phyloP scores from a whole-genome alignment of 2,888 invertebrate genomes.

The Zygogramma bicolorata region DNA sequence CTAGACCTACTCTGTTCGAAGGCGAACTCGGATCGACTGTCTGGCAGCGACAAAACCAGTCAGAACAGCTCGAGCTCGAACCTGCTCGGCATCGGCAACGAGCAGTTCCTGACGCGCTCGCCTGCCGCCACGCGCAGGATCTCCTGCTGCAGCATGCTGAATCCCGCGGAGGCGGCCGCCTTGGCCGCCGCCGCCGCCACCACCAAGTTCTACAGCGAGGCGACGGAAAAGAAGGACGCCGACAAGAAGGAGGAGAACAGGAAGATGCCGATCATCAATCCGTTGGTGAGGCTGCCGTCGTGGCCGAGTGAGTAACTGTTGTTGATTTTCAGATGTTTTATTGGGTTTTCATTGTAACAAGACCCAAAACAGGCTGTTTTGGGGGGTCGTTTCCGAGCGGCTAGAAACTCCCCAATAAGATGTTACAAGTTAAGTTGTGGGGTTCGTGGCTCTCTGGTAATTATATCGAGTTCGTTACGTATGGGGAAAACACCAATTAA shows the following conservation, averaged over 20 bases:
- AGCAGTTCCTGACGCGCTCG: slow-evolving; percentile 78
- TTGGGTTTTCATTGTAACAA: too few relatives aligned
- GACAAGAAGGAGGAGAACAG: slow-evolving; percentile 65
- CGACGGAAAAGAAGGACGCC: slow-evolving; percentile 63
- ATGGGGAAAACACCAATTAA: too few relatives aligned
- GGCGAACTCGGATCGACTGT: slow-evolving; percentile 59
- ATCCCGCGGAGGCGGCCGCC: slow-evolving; percentile 75
- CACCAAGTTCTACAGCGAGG: slow-evolving; percentile 66
- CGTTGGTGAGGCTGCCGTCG: slow-evolving; percentile 85
- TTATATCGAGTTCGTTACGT: too few relatives aligned
- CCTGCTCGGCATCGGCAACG: slow-evolving; percentile 73
- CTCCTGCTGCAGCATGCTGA: slow-evolving; percentile 90
- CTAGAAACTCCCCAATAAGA: too few relatives aligned
- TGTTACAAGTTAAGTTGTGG: too few relatives aligned
- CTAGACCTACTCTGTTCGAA: slow-evolving; percentile 60
- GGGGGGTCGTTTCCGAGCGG: too few relatives aligned
- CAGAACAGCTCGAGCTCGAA: slow-evolving; percentile 72
- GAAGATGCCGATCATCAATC: slow-evolving; percentile 91
- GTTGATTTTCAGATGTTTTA: background rate
- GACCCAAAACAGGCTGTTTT: too few relatives aligned
- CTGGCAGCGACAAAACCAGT: slow-evolving; percentile 62
- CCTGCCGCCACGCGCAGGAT: slow-evolving; percentile 90
- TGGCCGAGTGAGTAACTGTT: slow-evolving; percentile 80
- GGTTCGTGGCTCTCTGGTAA: too few relatives aligned
- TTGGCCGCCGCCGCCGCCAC: slow-evolving; percentile 74